These are phyloP conservation scores for Drosophila subobscura DNA, from an alignment of 1,140 invertebrate species.

Conservation along the genomic window DNA sequence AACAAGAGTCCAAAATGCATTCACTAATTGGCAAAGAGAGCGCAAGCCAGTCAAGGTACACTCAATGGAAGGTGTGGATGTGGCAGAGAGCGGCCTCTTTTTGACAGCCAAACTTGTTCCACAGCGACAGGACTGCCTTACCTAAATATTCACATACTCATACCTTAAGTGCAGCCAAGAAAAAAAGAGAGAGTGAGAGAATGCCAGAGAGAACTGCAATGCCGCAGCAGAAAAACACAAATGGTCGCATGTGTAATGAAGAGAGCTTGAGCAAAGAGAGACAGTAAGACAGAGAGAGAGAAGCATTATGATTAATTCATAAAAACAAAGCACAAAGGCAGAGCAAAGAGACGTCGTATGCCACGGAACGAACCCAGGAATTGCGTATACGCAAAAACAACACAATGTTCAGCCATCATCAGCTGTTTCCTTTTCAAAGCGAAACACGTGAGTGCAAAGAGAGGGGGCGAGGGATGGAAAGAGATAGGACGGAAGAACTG, in stretches of 20 bases:
- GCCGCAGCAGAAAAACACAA: conserved; percentile 35
- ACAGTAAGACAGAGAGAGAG: conserved; percentile 5
- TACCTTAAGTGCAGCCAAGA: not conserved
- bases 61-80: too few species aligned
- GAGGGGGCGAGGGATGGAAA: not conserved
- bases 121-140: too few species aligned
- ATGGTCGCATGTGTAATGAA: conserved; percentile 6
- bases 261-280: conserved; percentile 4
- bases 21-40: conserved; percentile 55
- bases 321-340: conserved; percentile 55
- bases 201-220: conserved; percentile 12
- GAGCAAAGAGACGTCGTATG: not conserved
- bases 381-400: conserved; percentile 39
- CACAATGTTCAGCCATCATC: conserved; percentile 23
- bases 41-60: too few species aligned
- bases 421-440: conserved; percentile 22
- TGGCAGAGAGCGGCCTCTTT: too few species aligned
- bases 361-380: conserved; percentile 26
- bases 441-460: conserved; percentile 25
- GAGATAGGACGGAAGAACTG: not conserved
- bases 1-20: conserved; percentile 55
- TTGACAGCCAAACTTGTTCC: too few species aligned
- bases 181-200: conserved; percentile 13
- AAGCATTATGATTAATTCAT: conserved; percentile 67
- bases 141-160: too few species aligned